Base-by-base conservation (phyloP, 1,140 invertebrate genomes). In the Hetaerina americana region DNA sequence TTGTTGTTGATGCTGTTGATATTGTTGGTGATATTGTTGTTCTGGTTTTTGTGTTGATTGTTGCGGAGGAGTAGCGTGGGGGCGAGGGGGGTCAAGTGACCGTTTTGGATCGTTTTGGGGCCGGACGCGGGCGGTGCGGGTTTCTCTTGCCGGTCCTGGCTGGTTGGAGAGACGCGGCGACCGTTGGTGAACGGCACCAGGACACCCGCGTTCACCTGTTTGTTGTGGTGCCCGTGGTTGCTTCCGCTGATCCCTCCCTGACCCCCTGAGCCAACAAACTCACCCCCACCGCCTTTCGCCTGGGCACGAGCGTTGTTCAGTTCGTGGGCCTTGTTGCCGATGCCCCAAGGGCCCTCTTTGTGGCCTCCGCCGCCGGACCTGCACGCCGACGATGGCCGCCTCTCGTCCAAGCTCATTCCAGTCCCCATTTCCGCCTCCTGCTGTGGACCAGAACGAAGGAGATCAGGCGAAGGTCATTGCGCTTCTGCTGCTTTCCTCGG, bases 321-420 rank as follows among this genome's bases (percentile, higher is more conserved):
- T 80, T 96, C 94, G 82, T 96, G 96, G 75, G 90, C 93, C 79
- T 88, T 90, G 80, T 95, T 95, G 76, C 85, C 85, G 70, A 94
- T 5, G 12, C 57, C 67, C 27, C 66, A n/a, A 28, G 68, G 27
- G 28, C 26, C 26, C 15, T 28, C 31, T n/a, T 27, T 31, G 68
- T 29, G 40, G 27, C 40, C 70, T 73, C 31, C 31, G 15, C 40
- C 40, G 15, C 40, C 40, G 10, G 15, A 74, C 71, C 70, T 74
- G 72, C 71, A 68, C 75, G 77, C 57, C 74, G 73, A n/a, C n/a
- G n/a, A 25, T 74, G 89, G 89, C 74, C 91, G 89, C 77, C 92
- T 84, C 79, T 96, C 93, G 78, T 93, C 96, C 81, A 97, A 94
- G 78, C 94, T 96, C 76, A 97, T 82, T 74, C 97, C 95, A 72